Evolutionary conservation across 37 sponge, comb jelly and placozoan genomes (phyloP).

Genomic region (Haliclona indistincta): DNA sequence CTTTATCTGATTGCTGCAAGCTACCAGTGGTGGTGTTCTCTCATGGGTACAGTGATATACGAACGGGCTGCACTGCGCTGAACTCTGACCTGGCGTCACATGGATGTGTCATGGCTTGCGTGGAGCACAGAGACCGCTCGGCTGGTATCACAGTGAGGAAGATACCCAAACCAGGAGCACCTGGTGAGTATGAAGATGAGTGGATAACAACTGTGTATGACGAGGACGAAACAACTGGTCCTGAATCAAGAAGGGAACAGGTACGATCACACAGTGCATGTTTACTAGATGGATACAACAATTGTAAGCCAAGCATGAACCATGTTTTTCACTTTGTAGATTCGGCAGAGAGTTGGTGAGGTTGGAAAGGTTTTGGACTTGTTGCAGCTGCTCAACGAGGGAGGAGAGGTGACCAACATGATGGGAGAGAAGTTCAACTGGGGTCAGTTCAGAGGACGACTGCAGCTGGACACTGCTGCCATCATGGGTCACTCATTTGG

Average conservation of each 20-base stretch:
- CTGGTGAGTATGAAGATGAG: constrained; percentile 20
- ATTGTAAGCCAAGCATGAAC: neutral
- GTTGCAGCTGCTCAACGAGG: constrained; percentile 37
- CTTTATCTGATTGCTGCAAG: neutral
- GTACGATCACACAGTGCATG: no score
- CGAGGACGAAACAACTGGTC: neutral
- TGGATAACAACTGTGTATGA: constrained; percentile 24
- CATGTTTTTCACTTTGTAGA: constrained; percentile 14
- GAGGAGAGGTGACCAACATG: constrained; percentile 40
- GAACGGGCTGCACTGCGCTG: constrained; percentile 21
- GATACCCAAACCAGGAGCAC: neutral
- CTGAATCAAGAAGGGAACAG: constrained; percentile 40
- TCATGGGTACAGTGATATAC: constrained; percentile 50
- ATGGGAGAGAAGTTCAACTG: constrained; percentile 38
- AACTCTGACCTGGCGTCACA: constrained; percentile 72
- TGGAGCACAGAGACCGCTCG: constrained; percentile 51
- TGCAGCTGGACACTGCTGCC: constrained; percentile 32
- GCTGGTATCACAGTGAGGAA: neutral
- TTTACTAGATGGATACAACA: neutral
- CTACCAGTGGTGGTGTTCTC: constrained; percentile 53
- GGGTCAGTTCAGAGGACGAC: constrained; percentile 46
- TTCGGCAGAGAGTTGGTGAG: constrained; percentile 32
- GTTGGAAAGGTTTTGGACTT: constrained; percentile 40
- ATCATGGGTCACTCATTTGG: constrained; percentile 77
- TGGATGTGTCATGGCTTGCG: constrained; percentile 57